Percentiles rank a stretch among this genome's conserved stretches.
Conservation (phyloP, 2,888 invertebrate species). For the Callosobruchus maculatus region DNA sequence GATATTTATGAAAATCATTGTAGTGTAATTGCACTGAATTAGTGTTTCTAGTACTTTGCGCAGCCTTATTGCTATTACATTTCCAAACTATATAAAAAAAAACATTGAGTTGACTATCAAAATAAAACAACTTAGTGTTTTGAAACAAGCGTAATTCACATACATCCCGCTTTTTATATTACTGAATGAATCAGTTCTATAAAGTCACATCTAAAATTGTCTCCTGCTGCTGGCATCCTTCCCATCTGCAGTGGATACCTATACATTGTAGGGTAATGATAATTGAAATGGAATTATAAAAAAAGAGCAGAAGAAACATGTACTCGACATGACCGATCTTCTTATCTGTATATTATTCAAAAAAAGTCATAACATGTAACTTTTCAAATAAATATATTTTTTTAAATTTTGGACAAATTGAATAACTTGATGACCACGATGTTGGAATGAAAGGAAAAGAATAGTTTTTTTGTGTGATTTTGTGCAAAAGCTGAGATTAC, state of each 20-base stretch:
- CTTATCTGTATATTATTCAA: too few relatives aligned
- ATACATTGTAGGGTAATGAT: not conserved
- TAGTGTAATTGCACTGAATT: too few relatives aligned
- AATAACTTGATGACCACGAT: too few relatives aligned
- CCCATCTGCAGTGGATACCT: not conserved
- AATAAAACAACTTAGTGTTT: not conserved
- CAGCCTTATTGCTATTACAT: not conserved
- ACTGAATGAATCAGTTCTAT: not conserved
- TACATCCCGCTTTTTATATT: not conserved
- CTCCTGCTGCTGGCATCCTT: not conserved
- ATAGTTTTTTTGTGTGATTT: too few relatives aligned
- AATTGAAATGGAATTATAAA: not conserved
- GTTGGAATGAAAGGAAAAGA: too few relatives aligned
- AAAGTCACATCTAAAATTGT: not conserved
- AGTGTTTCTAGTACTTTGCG: not conserved
- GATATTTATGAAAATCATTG: too few relatives aligned
- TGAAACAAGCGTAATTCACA: not conserved
- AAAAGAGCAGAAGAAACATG: not conserved
- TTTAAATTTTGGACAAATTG: too few relatives aligned
- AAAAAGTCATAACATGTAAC: too few relatives aligned
- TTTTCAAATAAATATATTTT: too few relatives aligned
- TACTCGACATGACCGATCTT: too few relatives aligned
- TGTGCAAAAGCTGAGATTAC: too few relatives aligned
- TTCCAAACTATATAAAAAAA: not conserved
- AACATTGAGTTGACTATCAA: not conserved